phyloP scores from a whole-genome alignment of 2,888 invertebrate genomes.

The Leptopterna dolabrata region DNA sequence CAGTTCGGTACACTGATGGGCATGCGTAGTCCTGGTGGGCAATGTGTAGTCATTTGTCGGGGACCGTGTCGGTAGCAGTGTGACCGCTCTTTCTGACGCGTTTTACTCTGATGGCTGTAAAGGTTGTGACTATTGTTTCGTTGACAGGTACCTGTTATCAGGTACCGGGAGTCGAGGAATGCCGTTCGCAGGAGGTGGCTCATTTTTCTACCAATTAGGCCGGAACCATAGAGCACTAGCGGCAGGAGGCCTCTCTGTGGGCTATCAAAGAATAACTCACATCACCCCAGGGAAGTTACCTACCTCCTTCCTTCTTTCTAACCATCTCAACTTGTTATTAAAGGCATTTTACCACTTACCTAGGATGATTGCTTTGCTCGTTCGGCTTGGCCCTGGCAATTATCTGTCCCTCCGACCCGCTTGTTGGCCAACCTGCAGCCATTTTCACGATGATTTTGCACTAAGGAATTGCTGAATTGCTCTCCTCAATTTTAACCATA shows the following conservation, averaged over 20 bases:
- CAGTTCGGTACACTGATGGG: neutral
- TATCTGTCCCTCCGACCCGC: neutral
- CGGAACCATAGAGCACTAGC: neutral
- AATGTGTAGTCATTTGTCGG: neutral
- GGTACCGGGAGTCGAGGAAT: slow-evolving; percentile 1
- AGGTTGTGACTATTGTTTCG: neutral
- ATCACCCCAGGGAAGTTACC: slow-evolving; percentile 4
- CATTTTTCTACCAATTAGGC: slow-evolving; percentile 38
- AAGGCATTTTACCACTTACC: slow-evolving; percentile 38
- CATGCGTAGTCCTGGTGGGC: neutral
- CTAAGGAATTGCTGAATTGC: neutral
- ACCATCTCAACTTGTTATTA: slow-evolving; percentile 26
- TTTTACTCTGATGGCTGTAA: neutral
- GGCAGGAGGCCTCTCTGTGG: neutral
- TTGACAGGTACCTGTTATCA: slow-evolving; percentile 37
- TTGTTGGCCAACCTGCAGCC: neutral
- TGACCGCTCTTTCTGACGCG: slow-evolving; percentile 17
- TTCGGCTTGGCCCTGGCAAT: slow-evolving; percentile 18
- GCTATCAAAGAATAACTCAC: slow-evolving; percentile 38
- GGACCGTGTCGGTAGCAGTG: slow-evolving; percentile 19
- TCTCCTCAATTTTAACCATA: neutral
- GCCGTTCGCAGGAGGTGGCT: slow-evolving; percentile 26
- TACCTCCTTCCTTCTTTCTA: neutral
- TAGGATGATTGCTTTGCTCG: slow-evolving; percentile 34
- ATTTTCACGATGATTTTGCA: slow-evolving; percentile 26